phyloP scores from a whole-genome alignment of 2,888 invertebrate genomes.

The Noctua comes region DNA sequence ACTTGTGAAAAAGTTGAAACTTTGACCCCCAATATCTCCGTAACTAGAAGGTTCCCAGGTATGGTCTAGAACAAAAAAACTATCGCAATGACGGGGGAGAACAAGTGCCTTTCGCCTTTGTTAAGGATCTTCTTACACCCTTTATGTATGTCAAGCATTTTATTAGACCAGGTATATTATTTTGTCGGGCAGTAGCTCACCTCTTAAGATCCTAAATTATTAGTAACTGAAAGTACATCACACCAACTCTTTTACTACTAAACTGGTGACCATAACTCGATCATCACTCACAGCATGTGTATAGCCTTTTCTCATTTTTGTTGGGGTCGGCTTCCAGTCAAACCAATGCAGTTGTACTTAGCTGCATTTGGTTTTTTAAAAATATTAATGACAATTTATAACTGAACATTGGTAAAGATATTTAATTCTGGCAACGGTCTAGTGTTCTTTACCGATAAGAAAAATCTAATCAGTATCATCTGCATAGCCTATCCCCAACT shows the following conservation, averaged over 20 bases:
- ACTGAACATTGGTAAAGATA: not conserved
- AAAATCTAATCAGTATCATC: not conserved
- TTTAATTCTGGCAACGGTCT: not conserved
- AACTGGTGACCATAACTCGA: not conserved
- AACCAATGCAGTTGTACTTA: not conserved
- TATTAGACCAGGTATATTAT: not conserved
- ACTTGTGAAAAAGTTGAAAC: no score
- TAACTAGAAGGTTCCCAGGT: no score
- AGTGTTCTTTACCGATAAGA: not conserved
- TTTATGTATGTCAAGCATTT: not conserved
- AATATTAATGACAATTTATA: not conserved
- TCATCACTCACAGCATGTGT: not conserved
- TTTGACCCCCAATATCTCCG: no score
- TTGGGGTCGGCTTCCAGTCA: not conserved
- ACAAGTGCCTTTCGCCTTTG: no score
- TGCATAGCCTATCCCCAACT: not conserved
- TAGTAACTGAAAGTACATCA: not conserved
- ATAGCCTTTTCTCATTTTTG: not conserved
- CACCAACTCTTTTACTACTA: not conserved
- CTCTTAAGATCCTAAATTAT: not conserved
- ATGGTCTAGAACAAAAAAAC: no score
- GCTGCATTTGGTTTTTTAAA: no score
- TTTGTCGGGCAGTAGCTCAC: not conserved
- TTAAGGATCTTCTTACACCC: no score
- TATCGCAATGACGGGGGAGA: no score